Conservation (phyloP, 2,113 vertebrate genomes). For the Dasyurus viverrinus region DNA sequence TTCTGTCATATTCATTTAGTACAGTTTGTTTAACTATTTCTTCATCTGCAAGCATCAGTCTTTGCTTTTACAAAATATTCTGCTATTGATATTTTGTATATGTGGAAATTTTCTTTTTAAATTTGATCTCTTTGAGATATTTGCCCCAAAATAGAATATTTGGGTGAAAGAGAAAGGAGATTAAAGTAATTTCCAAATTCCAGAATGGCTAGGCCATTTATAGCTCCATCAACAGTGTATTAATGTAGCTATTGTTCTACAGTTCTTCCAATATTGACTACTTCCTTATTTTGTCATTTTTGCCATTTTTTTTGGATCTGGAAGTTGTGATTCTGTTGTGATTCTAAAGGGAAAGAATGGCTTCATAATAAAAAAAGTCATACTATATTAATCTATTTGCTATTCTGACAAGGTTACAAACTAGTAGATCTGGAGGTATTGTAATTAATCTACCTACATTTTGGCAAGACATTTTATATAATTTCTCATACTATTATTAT, state of each 20-base stretch:
- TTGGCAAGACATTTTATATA: neutral
- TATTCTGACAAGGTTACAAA: neutral
- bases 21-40: neutral
- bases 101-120: neutral
- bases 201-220: neutral
- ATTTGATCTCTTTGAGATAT: neutral
- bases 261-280: neutral
- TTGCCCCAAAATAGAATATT: neutral
- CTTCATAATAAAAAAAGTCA: neutral
- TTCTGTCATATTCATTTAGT: neutral
- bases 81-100: neutral
- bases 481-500: neutral
- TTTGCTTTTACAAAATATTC: neutral
- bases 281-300: neutral
- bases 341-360: neutral
- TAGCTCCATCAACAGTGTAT: neutral
- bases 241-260: neutral
- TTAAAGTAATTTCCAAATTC: neutral
- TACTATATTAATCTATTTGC: neutral
- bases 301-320: neutral
- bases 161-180: neutral
- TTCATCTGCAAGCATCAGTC: neutral
- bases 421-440: neutral
- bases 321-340: neutral
- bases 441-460: neutral